Percentiles rank a stretch among this genome's conserved stretches.
These are phyloP conservation scores for Zosterops pallidus DNA, from an alignment of 2,113 vertebrate genomes.

Conservation along the genomic window DNA sequence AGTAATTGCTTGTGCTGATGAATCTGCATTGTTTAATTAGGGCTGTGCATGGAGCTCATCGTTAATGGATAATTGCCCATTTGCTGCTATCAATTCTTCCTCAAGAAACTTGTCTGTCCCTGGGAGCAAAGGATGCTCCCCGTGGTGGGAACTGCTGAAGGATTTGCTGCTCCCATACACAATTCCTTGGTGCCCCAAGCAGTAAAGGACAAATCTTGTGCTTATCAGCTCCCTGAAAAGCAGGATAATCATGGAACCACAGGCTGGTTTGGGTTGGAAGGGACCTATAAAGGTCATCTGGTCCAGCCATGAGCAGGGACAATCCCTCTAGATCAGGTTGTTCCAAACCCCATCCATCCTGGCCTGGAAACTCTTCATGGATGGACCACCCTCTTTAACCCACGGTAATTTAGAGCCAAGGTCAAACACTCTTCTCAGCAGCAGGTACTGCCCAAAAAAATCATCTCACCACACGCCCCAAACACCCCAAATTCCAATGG, in stretches of 20 bases:
- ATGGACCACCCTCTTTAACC: too few species aligned
- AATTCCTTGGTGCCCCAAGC: not conserved
- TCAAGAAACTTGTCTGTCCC: not conserved
- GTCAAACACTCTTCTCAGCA: accelerated
- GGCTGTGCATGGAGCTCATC: not conserved
- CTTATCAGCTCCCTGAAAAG: not conserved
- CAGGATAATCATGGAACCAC: not conserved
- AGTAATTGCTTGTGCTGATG: constrained; percentile 47
- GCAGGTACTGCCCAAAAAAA: not conserved
- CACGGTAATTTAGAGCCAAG: accelerated
- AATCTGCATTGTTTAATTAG: constrained; percentile 55
- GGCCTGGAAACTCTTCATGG: not conserved
- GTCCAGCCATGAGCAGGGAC: not conserved
- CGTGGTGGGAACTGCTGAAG: not conserved
- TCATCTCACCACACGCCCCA: not conserved
- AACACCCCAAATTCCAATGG: accelerated
- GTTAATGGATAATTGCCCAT: not conserved
- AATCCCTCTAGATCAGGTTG: accelerated
- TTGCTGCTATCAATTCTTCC: not conserved
- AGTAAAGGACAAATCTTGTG: not conserved
- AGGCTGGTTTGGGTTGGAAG: not conserved
- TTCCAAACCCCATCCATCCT: not conserved
- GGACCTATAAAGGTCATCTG: not conserved
- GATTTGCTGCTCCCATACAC: not conserved
- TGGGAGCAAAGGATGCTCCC: not conserved